Conservation (phyloP, 2,797 vertebrate genomes). For the Cyclura pinguis region DNA sequence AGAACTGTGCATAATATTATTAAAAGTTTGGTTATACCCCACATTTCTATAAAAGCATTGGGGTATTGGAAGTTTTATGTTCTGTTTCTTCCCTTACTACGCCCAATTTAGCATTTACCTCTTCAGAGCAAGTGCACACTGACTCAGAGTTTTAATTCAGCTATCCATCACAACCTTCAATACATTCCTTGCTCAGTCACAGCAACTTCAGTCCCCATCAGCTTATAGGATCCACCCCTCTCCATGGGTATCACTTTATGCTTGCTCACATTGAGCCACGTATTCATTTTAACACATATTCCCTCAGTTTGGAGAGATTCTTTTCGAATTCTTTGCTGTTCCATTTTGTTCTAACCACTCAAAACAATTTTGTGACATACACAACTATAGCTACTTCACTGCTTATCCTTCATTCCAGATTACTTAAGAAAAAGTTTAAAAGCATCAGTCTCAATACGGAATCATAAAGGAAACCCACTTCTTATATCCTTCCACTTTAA, state of each 20-base stretch:
- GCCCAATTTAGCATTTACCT: too few relatives aligned
- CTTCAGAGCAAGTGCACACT: not conserved
- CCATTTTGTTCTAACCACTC: too few relatives aligned
- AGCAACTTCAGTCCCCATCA: not conserved
- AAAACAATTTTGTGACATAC: not conserved
- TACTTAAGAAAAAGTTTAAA: not conserved
- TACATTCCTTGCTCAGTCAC: not conserved
- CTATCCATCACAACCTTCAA: not conserved
- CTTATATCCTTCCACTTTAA: not conserved
- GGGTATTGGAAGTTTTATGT: not conserved
- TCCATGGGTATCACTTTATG: too few relatives aligned
- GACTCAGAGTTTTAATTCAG: not conserved
- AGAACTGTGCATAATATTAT: not conserved
- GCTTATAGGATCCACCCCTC: not conserved
- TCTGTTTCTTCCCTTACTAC: not conserved
- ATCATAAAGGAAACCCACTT: too few relatives aligned
- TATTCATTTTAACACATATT: too few relatives aligned
- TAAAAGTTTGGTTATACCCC: not conserved
- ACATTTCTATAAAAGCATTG: not conserved
- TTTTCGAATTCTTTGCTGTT: too few relatives aligned
- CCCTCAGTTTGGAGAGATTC: too few relatives aligned
- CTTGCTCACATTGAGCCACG: not conserved
- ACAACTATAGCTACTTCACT: not conserved
- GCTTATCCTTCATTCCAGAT: not conserved
- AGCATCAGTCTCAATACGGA: not conserved